Evolutionary conservation across 1,140 invertebrate genomes (phyloP).

Genomic region (Leptinotarsa lineolata): DNA sequence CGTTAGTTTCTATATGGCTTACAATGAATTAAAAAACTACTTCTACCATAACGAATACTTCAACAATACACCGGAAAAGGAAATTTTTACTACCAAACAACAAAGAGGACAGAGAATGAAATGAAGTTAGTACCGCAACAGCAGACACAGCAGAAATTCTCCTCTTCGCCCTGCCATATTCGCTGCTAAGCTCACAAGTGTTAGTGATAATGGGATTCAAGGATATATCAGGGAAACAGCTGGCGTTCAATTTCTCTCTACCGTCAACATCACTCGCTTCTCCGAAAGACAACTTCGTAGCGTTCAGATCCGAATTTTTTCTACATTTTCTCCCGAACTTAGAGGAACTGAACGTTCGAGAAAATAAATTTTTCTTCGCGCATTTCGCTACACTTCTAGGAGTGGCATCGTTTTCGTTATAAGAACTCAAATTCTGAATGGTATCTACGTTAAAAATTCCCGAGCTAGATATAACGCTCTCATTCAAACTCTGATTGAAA

Average conservation of each 20-base stretch:
- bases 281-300: slow-evolving; percentile 40
- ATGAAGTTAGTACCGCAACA: slow-evolving; percentile 56
- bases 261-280: slow-evolving; percentile 38
- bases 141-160: slow-evolving; percentile 46
- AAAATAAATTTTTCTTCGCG: slow-evolving; percentile 51
- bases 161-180: slow-evolving; percentile 39
- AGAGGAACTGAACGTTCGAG: slow-evolving; percentile 52
- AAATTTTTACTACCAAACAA: slow-evolving; percentile 14
- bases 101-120: slow-evolving; percentile 35
- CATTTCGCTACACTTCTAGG: slow-evolving; percentile 36
- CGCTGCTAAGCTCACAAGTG: slow-evolving; percentile 35
- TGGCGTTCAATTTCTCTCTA: slow-evolving; percentile 45
- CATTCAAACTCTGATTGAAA: slow-evolving; percentile 47
- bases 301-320: slow-evolving; percentile 43
- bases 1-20: no score
- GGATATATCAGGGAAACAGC: slow-evolving; percentile 54
- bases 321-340: slow-evolving; percentile 44
- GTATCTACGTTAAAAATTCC: slow-evolving; percentile 51
- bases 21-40: no score
- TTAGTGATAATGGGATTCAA: slow-evolving; percentile 33
- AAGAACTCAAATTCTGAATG: slow-evolving; percentile 46
- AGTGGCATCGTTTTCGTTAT: slow-evolving; percentile 30
- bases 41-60: slow-evolving; percentile 3
- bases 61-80: not conserved
- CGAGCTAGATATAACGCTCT: slow-evolving; percentile 51